Evolutionary conservation across 2,113 vertebrate species (phyloP).

Genomic region (Carlito syrichta): DNA sequence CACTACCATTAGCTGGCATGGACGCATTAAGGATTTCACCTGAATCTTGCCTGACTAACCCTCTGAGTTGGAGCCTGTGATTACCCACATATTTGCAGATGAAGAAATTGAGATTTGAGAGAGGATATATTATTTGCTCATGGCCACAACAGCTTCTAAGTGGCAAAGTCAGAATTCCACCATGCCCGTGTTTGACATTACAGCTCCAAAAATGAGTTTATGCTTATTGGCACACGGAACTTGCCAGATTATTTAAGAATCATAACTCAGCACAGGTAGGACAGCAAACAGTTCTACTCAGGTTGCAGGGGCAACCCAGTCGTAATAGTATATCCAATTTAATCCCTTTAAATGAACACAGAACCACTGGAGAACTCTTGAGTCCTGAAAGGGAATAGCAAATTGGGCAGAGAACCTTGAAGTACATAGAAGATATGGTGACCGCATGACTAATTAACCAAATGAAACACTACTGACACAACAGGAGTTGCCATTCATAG

Average conservation of each 20-base stretch:
- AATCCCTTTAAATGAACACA: not conserved
- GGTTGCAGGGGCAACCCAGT: not conserved
- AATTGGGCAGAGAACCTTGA: not conserved
- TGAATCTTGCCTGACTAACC: not conserved
- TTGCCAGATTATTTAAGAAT: not conserved
- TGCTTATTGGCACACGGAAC: not conserved
- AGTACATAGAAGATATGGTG: not conserved
- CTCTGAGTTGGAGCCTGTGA: not conserved
- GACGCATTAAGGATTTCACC: not conserved
- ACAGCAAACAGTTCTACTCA: not conserved
- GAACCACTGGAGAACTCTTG: not conserved
- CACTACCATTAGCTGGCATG: accelerated
- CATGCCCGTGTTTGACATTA: not conserved
- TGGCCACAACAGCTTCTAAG: not conserved
- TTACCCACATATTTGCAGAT: not conserved
- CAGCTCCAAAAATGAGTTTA: not conserved
- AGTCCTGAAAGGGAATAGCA: not conserved
- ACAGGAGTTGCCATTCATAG: not conserved
- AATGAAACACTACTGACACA: not conserved
- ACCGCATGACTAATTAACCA: not conserved
- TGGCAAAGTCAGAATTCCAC: not conserved
- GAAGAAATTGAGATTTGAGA: not conserved
- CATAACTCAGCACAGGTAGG: not conserved
- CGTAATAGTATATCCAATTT: not conserved
- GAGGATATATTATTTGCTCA: not conserved